Percentiles rank a stretch among this genome's conserved stretches.
These are phyloP conservation scores for Mola mola DNA, from an alignment of 2,113 vertebrate genomes.

Conservation along the genomic window DNA sequence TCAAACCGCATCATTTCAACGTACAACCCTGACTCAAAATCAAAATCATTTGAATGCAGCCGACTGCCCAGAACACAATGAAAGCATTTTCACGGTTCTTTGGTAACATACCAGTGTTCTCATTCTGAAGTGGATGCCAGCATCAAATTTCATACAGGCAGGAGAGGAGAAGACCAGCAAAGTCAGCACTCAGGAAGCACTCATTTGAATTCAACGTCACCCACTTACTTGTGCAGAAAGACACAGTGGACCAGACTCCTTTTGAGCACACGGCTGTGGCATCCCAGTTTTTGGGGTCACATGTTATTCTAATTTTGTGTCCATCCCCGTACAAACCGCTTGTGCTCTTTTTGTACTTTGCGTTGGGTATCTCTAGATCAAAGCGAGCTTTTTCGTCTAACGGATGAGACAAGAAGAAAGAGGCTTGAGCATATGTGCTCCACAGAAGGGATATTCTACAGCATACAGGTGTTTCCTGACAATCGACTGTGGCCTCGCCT, in stretches of 20 bases:
- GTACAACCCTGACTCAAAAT: too few relatives aligned
- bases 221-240: constrained; percentile 64
- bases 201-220: too few relatives aligned
- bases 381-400: constrained; percentile 38
- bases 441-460: not conserved
- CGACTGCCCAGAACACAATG: too few relatives aligned
- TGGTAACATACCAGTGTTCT: too few relatives aligned
- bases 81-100: too few relatives aligned
- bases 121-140: too few relatives aligned
- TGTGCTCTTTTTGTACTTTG: rapidly evolving
- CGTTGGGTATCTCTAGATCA: constrained; percentile 26
- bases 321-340: not conserved
- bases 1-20: too few relatives aligned
- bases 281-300: rapidly evolving
- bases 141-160: too few relatives aligned
- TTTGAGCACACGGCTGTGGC: rapidly evolving
- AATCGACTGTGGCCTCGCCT: not conserved
- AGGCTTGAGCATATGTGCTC: not conserved
- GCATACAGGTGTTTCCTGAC: not conserved
- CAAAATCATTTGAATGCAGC: not conserved
- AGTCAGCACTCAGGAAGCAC: too few relatives aligned
- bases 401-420: not conserved
- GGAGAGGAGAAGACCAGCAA: too few relatives aligned
- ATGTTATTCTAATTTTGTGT: rapidly evolving
- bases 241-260: constrained; percentile 32